Evolutionary conservation across 2,113 vertebrate genomes (phyloP), one percentile per base, ranked within the genome.

Genomic region (Zosterops pallidus): DNA sequence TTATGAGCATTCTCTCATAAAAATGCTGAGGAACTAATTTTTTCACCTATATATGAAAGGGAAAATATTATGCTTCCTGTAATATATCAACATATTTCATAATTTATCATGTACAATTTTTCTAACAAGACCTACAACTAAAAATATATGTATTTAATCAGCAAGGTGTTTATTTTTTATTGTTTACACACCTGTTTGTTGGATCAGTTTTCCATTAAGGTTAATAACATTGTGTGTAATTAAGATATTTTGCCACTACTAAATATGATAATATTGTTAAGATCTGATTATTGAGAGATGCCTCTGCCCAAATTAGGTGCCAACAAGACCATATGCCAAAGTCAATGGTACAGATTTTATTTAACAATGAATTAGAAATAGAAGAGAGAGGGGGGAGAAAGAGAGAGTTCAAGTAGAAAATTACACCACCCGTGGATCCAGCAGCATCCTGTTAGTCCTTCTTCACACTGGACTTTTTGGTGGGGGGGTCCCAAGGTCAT

Each of bases 391-490:
- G 3, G 6, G 20, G 2, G 16, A 14, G 33, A 57, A 3, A n/a
- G 31, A 25, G 21, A 47, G 53, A 15, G 29, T 41, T 75, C 52
- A 50, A 35, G 35, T 13, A 35, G 8, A 41, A 65, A 19, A 49
- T 75, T 57, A 23, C 42, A 57, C 24, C 12, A 31, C 29, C 22
- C 0, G 0, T n/a, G 35, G 10, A 29, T 85, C 50, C 35, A 29
- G 35, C 14, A 49, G 20, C 14, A 56, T 41, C 35, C 50, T 35
- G 10, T 56, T 56, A n/a, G 59, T 56, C 24, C 52, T 49, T 49
- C 42, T 75, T 11, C 35, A 20, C 24, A 49, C 20, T 42, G 29
- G 19, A 8, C 42, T 35, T 35, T n/a, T 41, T 75, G 11, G 11
- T 37, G n/a, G 7, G 28, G 8, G 15, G 3, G 9, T 41, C 39